Percentiles rank a stretch among this genome's conserved stretches.
Conservation (phyloP, 2,888 invertebrate species). For the Apodemia hepburni region DNA sequence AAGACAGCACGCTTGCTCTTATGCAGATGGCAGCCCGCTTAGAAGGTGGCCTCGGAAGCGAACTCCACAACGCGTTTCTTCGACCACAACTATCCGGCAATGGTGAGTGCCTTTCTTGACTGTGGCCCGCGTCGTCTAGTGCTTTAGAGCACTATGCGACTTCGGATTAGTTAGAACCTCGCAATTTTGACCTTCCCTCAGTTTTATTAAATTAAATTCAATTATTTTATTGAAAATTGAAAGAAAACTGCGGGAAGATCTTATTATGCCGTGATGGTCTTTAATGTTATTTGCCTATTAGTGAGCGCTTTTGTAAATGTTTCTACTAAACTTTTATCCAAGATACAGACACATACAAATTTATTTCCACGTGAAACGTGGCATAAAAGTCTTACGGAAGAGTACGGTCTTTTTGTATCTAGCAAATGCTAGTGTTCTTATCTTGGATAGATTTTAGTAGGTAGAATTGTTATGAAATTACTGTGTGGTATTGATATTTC, state of each 20-base stretch:
- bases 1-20: no score
- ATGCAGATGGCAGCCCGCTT: slow-evolving; percentile 80
- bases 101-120: slow-evolving; percentile 79
- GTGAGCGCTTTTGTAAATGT: slow-evolving; percentile 74
- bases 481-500: slow-evolving; percentile 58
- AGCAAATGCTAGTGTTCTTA: neutral
- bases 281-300: slow-evolving; percentile 71
- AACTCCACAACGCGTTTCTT: slow-evolving; percentile 74
- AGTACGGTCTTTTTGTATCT: neutral
- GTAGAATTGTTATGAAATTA: slow-evolving; percentile 50
- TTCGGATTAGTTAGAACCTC: slow-evolving; percentile 42
- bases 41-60: slow-evolving; percentile 75
- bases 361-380: neutral
- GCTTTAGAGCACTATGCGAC: slow-evolving; percentile 55
- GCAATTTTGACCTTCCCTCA: slow-evolving; percentile 15
- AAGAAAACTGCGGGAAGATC: slow-evolving; percentile 51
- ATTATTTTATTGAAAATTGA: neutral
- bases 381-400: neutral
- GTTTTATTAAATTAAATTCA: slow-evolving; percentile 13
- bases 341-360: neutral
- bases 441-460: slow-evolving; percentile 39
- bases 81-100: slow-evolving; percentile 76
- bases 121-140: slow-evolving; percentile 52
- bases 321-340: slow-evolving; percentile 39
- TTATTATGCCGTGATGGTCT: slow-evolving; percentile 72